Evolutionary conservation across 2,797 vertebrate genomes (phyloP).

Genomic region (Poecilia wingei): DNA sequence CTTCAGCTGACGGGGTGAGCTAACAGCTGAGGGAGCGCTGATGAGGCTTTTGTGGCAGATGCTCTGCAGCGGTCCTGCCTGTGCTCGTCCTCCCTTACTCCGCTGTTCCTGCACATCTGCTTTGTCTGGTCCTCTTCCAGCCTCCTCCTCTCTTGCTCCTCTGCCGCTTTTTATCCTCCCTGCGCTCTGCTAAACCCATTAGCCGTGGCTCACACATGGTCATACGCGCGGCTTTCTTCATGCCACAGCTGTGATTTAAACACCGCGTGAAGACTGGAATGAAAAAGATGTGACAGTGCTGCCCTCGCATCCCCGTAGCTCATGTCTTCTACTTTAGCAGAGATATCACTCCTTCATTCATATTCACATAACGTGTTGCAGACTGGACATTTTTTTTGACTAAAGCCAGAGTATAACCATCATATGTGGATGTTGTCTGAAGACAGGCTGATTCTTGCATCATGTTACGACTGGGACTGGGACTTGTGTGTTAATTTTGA

Average conservation of each 20-base stretch:
- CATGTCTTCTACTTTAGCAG: constrained; percentile 41
- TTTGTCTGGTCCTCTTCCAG: constrained; percentile 64
- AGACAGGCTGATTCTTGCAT: neutral
- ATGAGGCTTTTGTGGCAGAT: constrained; percentile 57
- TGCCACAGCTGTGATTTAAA: constrained; percentile 62
- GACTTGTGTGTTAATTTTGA: no score
- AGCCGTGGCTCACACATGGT: constrained; percentile 49
- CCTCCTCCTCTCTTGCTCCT: constrained; percentile 28
- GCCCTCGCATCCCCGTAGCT: constrained; percentile 34
- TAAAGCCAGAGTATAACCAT: neutral
- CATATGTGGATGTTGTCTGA: neutral
- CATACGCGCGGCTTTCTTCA: constrained; percentile 35
- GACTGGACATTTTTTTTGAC: neutral
- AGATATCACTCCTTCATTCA: constrained; percentile 32
- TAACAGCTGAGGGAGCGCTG: constrained; percentile 33
- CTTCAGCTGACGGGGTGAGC: constrained; percentile 52
- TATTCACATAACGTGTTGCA: constrained; percentile 21
- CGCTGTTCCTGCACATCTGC: constrained; percentile 67
- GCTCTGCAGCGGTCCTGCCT: constrained; percentile 42
- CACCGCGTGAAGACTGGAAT: constrained; percentile 25
- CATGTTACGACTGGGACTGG: neutral
- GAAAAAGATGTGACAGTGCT: constrained; percentile 33
- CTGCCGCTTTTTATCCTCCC: constrained; percentile 49
- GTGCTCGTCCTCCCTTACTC: constrained; percentile 31
- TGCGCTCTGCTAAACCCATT: constrained; percentile 64